phyloP scores from a whole-genome alignment of 2,113 vertebrate species.

The Dasyurus viverrinus region DNA sequence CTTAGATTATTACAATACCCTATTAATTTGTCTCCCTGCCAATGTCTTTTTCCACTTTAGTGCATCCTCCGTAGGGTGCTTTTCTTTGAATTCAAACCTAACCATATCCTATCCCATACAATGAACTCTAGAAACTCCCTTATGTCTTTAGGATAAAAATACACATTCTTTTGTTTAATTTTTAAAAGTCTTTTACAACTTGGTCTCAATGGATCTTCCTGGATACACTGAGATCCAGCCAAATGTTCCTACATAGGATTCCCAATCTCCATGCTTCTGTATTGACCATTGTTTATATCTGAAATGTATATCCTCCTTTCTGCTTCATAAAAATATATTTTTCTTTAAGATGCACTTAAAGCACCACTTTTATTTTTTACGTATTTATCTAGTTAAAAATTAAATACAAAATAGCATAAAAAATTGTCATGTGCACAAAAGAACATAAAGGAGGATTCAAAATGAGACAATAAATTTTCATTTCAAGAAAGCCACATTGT shows the following conservation, averaged over 20 bases:
- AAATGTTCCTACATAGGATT: too few species aligned
- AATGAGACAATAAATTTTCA: too few species aligned
- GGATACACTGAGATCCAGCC: neutral
- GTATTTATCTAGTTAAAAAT: too few species aligned
- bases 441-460: too few species aligned
- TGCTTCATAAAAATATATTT: neutral
- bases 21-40: neutral
- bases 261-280: neutral
- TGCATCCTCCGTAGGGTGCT: neutral
- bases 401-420: too few species aligned
- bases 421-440: too few species aligned
- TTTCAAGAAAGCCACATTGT: too few species aligned
- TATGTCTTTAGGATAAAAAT: neutral
- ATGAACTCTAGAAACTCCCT: neutral
- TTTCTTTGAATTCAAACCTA: neutral
- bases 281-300: neutral
- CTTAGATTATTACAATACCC: neutral
- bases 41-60: neutral
- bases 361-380: neutral
- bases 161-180: neutral
- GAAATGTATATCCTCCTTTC: neutral
- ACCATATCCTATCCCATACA: neutral
- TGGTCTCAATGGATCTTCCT: neutral
- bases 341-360: neutral
- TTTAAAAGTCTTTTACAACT: neutral